A percentile compares a stretch with the other conserved stretches of the same genome.
Conservation (phyloP, 2,888 invertebrate species). For the Pammene aurita region DNA sequence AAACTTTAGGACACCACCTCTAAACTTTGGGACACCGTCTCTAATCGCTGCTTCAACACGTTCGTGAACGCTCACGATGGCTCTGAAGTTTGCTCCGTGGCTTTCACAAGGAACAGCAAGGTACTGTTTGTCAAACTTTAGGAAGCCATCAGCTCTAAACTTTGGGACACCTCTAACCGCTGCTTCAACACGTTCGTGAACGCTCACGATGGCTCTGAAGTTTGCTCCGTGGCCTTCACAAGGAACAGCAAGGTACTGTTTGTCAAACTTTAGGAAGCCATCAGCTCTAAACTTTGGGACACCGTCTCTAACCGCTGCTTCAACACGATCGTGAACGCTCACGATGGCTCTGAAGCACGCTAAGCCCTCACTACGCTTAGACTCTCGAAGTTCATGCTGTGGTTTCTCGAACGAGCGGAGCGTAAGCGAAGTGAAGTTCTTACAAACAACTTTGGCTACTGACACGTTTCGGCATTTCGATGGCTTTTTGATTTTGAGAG, state of each 20-base stretch:
- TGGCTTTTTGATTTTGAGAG: no score
- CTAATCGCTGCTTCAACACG: slow-evolving; percentile 83
- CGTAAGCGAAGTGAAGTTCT: no score
- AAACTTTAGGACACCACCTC: not conserved
- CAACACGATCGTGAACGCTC: slow-evolving; percentile 96
- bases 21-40: no score
- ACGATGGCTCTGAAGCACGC: slow-evolving; percentile 96
- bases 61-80: slow-evolving; percentile 97
- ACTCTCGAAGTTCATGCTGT: no score
- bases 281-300: no score
- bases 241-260: slow-evolving; percentile 6
- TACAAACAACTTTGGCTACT: no score
- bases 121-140: not conserved
- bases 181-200: slow-evolving; percentile 96
- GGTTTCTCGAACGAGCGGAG: no score
- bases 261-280: no score
- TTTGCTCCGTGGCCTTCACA: slow-evolving; percentile 87
- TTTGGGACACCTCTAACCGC: slow-evolving; percentile 90
- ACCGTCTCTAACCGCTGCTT: no score
- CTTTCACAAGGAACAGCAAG: slow-evolving; percentile 1
- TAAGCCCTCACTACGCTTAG: no score
- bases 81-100: slow-evolving; percentile 93
- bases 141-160: no score
- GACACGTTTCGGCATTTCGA: no score
- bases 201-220: slow-evolving; percentile 97